phyloP scores from a whole-genome alignment of 1,140 invertebrate genomes.

The Drosophila pseudoobscura region DNA sequence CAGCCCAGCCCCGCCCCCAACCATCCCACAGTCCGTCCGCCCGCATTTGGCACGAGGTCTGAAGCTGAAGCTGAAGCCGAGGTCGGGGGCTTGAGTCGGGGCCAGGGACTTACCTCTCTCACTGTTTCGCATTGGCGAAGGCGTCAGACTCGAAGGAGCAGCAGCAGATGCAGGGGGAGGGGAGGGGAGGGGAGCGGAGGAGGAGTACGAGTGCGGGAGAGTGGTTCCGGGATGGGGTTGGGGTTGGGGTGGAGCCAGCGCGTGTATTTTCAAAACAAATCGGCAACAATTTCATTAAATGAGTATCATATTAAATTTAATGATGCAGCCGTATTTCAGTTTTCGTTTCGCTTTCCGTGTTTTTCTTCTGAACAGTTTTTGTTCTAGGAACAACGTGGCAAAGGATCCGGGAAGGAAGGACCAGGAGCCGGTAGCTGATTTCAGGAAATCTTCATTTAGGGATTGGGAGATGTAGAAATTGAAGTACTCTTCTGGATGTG shows the following conservation, averaged over 20 bases:
- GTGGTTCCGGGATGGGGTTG: not conserved
- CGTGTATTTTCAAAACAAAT: constrained; percentile 84
- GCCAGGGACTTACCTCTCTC: constrained; percentile 25
- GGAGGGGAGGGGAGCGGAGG: too few relatives aligned
- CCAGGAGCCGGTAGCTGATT: constrained; percentile 52
- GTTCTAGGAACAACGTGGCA: constrained; percentile 42
- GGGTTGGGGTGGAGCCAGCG: constrained; percentile 36
- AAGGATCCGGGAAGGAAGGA: constrained; percentile 10
- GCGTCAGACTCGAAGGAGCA: constrained; percentile 57
- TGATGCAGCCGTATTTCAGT: constrained; percentile 84
- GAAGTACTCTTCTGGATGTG: constrained; percentile 13
- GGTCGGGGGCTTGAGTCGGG: constrained; percentile 19
- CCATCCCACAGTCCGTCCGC: constrained; percentile 49
- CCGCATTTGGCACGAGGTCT: constrained; percentile 54
- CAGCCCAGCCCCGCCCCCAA: constrained; percentile 38
- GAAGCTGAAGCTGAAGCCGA: constrained; percentile 13
- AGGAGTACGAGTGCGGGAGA: too few relatives aligned
- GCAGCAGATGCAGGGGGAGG: too few relatives aligned
- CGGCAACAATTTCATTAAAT: constrained; percentile 84
- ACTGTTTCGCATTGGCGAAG: constrained; percentile 56
- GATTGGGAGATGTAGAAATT: constrained; percentile 21
- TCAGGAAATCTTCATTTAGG: constrained; percentile 65
- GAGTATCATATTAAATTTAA: constrained; percentile 84
- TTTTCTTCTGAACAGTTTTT: constrained; percentile 49
- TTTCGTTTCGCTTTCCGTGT: constrained; percentile 72